phyloP scores from a whole-genome alignment of 2,888 invertebrate species.

The Prosopocoilus inquinatus region DNA sequence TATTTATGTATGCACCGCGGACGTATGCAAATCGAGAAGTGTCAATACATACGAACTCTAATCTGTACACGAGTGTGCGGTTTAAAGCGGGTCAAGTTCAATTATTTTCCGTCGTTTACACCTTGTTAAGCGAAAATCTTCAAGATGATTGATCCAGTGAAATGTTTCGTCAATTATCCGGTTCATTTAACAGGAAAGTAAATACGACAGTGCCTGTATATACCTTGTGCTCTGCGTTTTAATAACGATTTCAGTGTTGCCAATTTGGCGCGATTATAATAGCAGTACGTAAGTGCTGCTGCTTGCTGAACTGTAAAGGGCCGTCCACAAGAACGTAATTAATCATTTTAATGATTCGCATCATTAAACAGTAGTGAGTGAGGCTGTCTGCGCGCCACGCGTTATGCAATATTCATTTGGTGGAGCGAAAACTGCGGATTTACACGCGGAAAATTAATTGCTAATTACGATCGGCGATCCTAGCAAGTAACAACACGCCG shows the following conservation, averaged over 20 bases:
- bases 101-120: not conserved
- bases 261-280: no score
- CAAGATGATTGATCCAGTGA: no score
- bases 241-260: no score
- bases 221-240: no score
- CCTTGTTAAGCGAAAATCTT: no score
- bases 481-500: not conserved
- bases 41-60: not conserved
- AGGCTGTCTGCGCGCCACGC: conserved; percentile 26
- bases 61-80: not conserved
- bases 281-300: no score
- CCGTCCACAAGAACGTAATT: conserved; percentile 18
- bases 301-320: conserved; percentile 2
- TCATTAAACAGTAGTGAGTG: conserved; percentile 31
- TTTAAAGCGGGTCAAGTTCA: not conserved
- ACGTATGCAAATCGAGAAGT: not conserved
- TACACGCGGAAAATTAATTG: conserved; percentile 23
- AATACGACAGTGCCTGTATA: no score
- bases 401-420: conserved; percentile 24
- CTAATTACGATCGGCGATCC: conserved; percentile 19
- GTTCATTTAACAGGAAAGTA: no score
- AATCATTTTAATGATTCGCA: conserved; percentile 31
- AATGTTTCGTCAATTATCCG: no score
- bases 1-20: conserved; percentile 3
- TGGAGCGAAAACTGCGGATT: not conserved